A percentile compares a stretch with the other conserved stretches of the same genome.
phyloP scores from a whole-genome alignment of 2,113 vertebrate species.

The Lophochroa leadbeateri region DNA sequence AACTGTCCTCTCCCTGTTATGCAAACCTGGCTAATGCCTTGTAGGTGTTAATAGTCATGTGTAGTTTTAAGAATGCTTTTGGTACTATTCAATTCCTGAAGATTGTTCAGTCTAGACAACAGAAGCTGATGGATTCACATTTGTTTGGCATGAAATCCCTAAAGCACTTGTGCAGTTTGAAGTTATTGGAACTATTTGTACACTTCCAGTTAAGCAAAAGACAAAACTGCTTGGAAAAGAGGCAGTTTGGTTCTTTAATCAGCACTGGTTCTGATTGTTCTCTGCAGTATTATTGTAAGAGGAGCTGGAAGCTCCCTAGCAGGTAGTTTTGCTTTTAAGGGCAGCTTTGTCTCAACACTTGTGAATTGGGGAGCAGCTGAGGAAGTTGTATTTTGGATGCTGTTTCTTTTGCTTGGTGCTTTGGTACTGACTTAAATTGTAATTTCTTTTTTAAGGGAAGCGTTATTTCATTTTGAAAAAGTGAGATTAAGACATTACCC shows the following conservation, averaged over 20 bases:
- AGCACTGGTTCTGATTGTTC: background rate
- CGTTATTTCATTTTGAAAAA: background rate
- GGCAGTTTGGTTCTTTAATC: background rate
- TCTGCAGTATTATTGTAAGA: background rate
- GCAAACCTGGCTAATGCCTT: background rate
- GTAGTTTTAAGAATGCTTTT: background rate
- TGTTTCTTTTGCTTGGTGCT: background rate
- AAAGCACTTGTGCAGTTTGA: background rate
- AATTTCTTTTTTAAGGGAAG: background rate
- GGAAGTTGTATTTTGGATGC: background rate
- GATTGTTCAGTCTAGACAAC: background rate
- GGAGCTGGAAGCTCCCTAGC: background rate
- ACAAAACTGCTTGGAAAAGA: background rate
- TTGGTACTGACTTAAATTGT: background rate
- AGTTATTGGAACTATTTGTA: background rate
- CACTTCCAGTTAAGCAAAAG: background rate
- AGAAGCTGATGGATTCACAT: background rate
- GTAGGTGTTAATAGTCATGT: background rate
- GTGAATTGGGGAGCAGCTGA: background rate
- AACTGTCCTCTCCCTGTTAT: background rate
- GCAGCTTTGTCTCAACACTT: background rate
- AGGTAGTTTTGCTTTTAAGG: background rate
- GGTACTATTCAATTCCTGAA: background rate
- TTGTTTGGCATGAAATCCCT: background rate
- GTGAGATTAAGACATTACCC: background rate